Evolutionary conservation across 2,113 vertebrate species (phyloP).

Genomic region (Ptilonorhynchus violaceus): DNA sequence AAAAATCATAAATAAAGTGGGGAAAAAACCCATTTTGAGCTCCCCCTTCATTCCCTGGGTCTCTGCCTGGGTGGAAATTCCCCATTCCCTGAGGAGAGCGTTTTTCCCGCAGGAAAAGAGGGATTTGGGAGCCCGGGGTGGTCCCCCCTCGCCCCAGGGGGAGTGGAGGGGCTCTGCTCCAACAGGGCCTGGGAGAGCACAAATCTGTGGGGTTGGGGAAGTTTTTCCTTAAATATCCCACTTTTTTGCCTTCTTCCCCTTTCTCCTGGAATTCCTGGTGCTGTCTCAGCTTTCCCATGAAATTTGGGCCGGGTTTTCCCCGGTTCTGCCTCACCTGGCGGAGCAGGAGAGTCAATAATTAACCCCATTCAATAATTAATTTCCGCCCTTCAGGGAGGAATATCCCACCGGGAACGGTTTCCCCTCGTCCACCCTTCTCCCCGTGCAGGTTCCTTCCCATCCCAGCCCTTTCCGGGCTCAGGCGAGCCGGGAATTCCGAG

Average conservation of each 20-base stretch:
- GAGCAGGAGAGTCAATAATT: not conserved
- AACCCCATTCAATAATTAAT: not conserved
- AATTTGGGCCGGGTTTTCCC: no score
- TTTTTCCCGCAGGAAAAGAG: not conserved
- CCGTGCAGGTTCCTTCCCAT: not conserved
- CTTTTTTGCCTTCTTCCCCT: no score
- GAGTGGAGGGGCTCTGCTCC: no score
- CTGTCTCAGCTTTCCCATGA: no score
- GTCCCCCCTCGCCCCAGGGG: not conserved
- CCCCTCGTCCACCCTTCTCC: fast-evolving
- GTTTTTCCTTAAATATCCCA: no score
- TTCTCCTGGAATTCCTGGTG: no score
- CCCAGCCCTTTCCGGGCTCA: not conserved
- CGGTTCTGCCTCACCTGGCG: not conserved
- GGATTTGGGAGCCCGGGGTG: not conserved
- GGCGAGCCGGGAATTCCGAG: not conserved
- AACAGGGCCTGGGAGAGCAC: no score
- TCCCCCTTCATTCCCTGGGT: not conserved
- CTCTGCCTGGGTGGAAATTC: not conserved
- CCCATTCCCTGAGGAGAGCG: not conserved
- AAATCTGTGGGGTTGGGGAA: no score
- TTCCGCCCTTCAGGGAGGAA: not conserved
- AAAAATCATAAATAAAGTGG: no score
- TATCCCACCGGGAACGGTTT: not conserved
- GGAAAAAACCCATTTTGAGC: not conserved